phyloP scores from a whole-genome alignment of 2,113 vertebrate species.

The Hippolais icterina region DNA sequence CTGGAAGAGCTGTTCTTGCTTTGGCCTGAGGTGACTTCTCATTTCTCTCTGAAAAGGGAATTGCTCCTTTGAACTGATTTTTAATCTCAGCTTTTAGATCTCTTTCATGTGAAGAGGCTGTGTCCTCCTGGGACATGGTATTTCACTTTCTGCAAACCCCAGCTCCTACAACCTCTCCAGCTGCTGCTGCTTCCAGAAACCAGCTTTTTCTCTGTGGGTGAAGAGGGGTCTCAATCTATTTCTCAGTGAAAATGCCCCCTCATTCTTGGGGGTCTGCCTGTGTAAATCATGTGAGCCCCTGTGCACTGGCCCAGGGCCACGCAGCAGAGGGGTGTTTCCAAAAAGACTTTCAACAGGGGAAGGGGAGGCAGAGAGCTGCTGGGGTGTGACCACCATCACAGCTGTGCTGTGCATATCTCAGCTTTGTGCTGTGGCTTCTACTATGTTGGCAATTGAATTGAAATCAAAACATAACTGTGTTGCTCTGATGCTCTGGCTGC shows the following conservation, averaged over 20 bases:
- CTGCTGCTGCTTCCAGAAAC: neutral
- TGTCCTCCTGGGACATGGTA: neutral
- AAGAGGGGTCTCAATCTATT: neutral
- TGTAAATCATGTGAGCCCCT: rapidly evolving
- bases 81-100: neutral
- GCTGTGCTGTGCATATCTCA: neutral
- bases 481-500: neutral
- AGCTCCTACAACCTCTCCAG: neutral
- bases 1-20: neutral
- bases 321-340: neutral
- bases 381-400: neutral
- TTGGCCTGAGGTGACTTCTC: neutral
- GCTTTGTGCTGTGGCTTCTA: neutral
- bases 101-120: neutral
- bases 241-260: neutral
- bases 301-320: rapidly evolving
- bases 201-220: neutral
- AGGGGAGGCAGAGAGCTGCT: neutral
- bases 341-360: neutral
- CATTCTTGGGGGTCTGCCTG: rapidly evolving
- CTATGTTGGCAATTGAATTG: slow-evolving; percentile 23
- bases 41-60: neutral
- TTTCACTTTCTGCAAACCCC: neutral
- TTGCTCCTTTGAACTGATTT: neutral
- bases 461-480: slow-evolving; percentile 34